phyloP scores from a whole-genome alignment of 2,797 vertebrate species.

The Hoplostethus mediterraneus region DNA sequence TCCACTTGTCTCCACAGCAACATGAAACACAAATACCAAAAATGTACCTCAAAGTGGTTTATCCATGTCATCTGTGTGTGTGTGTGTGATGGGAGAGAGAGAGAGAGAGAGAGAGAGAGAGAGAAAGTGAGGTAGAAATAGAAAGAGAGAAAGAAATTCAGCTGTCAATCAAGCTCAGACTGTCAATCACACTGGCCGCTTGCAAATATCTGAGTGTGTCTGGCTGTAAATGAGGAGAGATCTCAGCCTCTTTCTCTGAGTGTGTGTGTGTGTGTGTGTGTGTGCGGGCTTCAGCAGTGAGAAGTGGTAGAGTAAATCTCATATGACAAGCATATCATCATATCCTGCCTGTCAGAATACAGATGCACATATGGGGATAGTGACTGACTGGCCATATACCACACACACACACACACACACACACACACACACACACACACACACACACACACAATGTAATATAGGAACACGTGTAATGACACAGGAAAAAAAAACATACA shows the following conservation, averaged over 20 bases:
- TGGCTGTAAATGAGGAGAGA: background rate
- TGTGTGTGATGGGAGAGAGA: conserved; percentile 1
- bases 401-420: background rate
- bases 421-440: background rate
- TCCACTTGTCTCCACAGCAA: too few relatives aligned
- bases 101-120: conserved; percentile 4
- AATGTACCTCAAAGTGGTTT: too few relatives aligned
- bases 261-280: background rate
- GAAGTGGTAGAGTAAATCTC: conserved; percentile 21
- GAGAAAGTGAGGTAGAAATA: background rate
- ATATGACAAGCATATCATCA: conserved; percentile 22
- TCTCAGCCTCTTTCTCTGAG: background rate
- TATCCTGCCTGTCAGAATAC: background rate
- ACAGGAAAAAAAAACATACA: too few relatives aligned
- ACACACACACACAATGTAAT: background rate
- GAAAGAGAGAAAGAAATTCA: background rate
- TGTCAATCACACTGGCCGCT: background rate
- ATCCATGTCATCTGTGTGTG: conserved; percentile 1
- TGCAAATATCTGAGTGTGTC: background rate
- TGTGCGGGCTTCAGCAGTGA: background rate
- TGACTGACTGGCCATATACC: background rate
- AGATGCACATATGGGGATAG: background rate
- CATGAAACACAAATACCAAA: too few relatives aligned
- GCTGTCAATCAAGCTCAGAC: background rate
- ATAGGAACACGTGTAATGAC: too few relatives aligned